A percentile compares a stretch with the other conserved stretches of the same genome.
These are phyloP conservation scores for Poecilus cupreus DNA, from an alignment of 2,888 invertebrate genomes.

Conservation along the genomic window DNA sequence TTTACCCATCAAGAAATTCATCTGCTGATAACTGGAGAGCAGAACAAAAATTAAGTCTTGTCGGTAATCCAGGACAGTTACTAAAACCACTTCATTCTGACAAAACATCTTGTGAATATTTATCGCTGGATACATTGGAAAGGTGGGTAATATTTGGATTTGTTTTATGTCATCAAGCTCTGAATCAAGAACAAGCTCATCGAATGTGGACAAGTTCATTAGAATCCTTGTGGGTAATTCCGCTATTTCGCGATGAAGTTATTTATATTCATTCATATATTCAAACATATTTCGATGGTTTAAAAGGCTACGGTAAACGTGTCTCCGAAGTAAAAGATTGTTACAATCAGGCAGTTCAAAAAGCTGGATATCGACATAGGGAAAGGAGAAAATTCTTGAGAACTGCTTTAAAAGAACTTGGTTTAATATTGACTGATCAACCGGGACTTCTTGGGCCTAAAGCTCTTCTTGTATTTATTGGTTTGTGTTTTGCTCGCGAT, in stretches of 20 bases:
- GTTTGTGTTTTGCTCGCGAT: slow-evolving; percentile 95
- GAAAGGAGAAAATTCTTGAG: slow-evolving; percentile 97
- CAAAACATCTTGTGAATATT: slow-evolving; percentile 97
- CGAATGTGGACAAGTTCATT: slow-evolving; percentile 94
- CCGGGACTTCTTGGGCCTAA: slow-evolving; percentile 98
- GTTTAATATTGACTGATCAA: slow-evolving; percentile 96
- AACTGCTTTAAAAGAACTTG: slow-evolving; percentile 95
- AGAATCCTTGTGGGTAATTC: slow-evolving; percentile 95
- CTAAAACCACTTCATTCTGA: slow-evolving; percentile 96
- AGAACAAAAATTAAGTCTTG: slow-evolving; percentile 93
- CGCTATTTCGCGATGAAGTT: slow-evolving; percentile 97
- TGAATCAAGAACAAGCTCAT: slow-evolving; percentile 87
- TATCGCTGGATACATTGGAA: slow-evolving; percentile 96
- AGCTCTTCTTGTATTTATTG: slow-evolving; percentile 96
- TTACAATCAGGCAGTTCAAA: slow-evolving; percentile 91
- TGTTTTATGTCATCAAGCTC: slow-evolving; percentile 90
- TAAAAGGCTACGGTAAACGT: slow-evolving; percentile 95
- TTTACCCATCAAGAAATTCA: slow-evolving; percentile 92
- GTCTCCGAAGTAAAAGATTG: slow-evolving; percentile 97
- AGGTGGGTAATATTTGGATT: slow-evolving; percentile 98
- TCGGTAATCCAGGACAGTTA: slow-evolving; percentile 95
- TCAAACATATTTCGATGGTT: slow-evolving; percentile 92
- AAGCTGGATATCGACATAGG: slow-evolving; percentile 93
- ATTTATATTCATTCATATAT: slow-evolving; percentile 96
- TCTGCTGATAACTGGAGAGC: slow-evolving; percentile 96